A percentile compares a stretch with the other conserved stretches of the same genome.
Conservation (phyloP, 2,113 vertebrate species). For the Podarcis muralis region DNA sequence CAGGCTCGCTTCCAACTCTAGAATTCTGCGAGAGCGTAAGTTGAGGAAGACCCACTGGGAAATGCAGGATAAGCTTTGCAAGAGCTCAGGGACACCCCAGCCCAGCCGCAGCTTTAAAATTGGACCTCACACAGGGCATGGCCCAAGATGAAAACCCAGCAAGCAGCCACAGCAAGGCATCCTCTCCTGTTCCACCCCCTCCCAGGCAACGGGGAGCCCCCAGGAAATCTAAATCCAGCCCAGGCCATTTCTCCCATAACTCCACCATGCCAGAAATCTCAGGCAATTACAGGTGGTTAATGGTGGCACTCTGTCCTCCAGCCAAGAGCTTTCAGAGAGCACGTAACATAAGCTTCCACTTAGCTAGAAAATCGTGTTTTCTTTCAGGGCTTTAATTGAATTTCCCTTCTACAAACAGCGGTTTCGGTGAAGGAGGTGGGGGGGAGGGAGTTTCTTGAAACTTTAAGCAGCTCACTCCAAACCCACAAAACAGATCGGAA, state of each 20-base stretch:
- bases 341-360: background rate
- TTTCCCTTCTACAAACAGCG: constrained; percentile 21
- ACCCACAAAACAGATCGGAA: background rate
- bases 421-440: background rate
- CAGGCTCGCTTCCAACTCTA: too few species aligned
- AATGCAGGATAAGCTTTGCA: background rate
- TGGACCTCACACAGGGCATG: too few species aligned
- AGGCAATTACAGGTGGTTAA: background rate
- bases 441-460: rapidly evolving
- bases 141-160: too few species aligned
- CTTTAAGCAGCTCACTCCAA: background rate
- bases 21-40: background rate
- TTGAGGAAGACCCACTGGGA: background rate
- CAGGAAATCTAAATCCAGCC: background rate
- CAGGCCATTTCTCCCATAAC: background rate
- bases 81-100: background rate
- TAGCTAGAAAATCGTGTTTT: background rate
- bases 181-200: background rate
- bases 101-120: too few species aligned
- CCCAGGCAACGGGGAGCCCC: background rate
- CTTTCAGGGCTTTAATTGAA: background rate
- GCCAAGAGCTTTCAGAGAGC: background rate
- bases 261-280: background rate
- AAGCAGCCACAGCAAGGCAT: too few species aligned
- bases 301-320: background rate